phyloP scores from a whole-genome alignment of 2,888 invertebrate species.

The Tubulanus polymorphus region DNA sequence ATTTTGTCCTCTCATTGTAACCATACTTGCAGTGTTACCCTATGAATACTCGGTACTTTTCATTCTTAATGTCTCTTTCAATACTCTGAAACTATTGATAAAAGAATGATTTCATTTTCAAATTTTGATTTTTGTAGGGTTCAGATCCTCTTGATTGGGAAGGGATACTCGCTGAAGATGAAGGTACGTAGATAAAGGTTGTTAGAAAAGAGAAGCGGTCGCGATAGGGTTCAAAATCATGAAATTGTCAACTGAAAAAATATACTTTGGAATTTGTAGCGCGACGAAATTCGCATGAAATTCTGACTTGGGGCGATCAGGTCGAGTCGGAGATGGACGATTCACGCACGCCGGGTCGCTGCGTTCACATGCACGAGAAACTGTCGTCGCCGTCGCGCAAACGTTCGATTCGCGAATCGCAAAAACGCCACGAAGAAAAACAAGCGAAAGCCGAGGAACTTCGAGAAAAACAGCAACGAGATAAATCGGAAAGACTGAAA shows the following conservation, averaged over 20 bases:
- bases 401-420: conserved; percentile 61
- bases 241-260: too few relatives aligned
- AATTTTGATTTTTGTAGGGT: too few relatives aligned
- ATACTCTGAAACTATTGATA: too few relatives aligned
- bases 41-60: too few relatives aligned
- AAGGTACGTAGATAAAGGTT: conserved; percentile 35
- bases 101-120: too few relatives aligned
- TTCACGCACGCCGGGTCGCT: conserved; percentile 84
- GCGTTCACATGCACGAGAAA: conserved; percentile 88
- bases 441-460: conserved; percentile 88
- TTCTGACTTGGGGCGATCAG: conserved; percentile 74
- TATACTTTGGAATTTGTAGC: too few relatives aligned
- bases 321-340: conserved; percentile 55
- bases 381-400: conserved; percentile 85
- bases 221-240: too few relatives aligned
- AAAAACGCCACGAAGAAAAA: conserved; percentile 78
- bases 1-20: too few relatives aligned
- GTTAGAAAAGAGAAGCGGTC: too few relatives aligned
- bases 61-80: too few relatives aligned
- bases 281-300: too few relatives aligned
- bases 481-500: conserved; percentile 79
- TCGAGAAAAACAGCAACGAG: conserved; percentile 74
- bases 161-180: conserved; percentile 40
- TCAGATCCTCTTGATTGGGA: conserved; percentile 48
- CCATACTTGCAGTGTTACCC: too few relatives aligned